phyloP scores from a whole-genome alignment of 2,888 invertebrate species.

The Oxystoma pomonae region DNA sequence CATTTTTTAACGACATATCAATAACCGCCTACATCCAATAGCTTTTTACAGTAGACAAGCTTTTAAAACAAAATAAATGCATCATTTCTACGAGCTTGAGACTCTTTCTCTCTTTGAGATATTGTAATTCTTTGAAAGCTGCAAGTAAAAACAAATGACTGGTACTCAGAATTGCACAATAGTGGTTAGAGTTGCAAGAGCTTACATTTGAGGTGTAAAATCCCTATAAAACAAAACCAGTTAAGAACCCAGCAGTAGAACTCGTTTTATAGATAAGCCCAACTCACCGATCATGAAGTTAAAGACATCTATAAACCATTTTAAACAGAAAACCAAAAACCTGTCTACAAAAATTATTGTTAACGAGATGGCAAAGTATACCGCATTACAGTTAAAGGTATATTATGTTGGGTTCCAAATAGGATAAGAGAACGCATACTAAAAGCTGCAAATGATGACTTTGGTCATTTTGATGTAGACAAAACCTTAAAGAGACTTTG shows the following conservation, averaged over 20 bases:
- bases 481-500: constrained; percentile 36
- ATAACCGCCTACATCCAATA: constrained; percentile 26
- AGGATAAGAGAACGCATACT: constrained; percentile 32
- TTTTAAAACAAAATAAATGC: constrained; percentile 14
- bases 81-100: constrained; percentile 13
- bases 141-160: constrained; percentile 12
- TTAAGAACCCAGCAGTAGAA: too few species aligned
- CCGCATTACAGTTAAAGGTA: too few species aligned
- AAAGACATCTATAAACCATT: constrained; percentile 20
- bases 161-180: constrained; percentile 16
- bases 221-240: too few species aligned
- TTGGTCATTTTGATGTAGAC: constrained; percentile 40
- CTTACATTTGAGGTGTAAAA: constrained; percentile 19
- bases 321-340: constrained; percentile 17
- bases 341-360: constrained; percentile 21
- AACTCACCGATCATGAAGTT: constrained; percentile 27
- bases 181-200: constrained; percentile 19
- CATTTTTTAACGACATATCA: constrained; percentile 30
- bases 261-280: constrained; percentile 24
- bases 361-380: constrained; percentile 21
- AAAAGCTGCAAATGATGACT: constrained; percentile 39
- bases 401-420: constrained; percentile 36
- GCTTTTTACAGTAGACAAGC: constrained; percentile 35
- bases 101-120: constrained; percentile 19
- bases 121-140: constrained; percentile 10